Base-by-base conservation (phyloP, 92 coral and sea anemone genomes). In the Epizoanthus rinbou region DNA sequence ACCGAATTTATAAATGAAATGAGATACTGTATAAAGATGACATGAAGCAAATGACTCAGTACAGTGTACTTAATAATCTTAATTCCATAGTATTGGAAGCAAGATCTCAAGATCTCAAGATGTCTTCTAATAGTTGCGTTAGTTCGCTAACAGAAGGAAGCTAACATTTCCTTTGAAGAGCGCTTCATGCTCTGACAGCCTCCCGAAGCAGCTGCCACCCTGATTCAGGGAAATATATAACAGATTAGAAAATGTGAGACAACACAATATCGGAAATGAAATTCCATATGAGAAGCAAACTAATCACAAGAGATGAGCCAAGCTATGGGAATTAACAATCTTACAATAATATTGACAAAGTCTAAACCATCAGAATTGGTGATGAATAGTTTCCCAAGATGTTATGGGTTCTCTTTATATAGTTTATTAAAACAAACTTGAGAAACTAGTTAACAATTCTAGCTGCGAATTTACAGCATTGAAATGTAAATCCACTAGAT, bases 211-310 rank as follows among this genome's bases (percentile, higher is more conserved):
- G 54, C 54, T 50, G 54, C 54, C 54, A 3, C 54, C 13, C 54
- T 10, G 11, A 11, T 67, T 23, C 73, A 19, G 21, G 43, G 22
- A 6, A 67, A 67, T n/a, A n/a, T n/a, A n/a, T 35, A 67, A 67
- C 73, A 67, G 50, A 67, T 67, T 67, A 28, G n/a, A 18, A 18
- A 67, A 13, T 4, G 22, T 28, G 8, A 67, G 39, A 37, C n/a
- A 37, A 31, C 43, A 14, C 73, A 67, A 67, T 25, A 67, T 67
- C 47, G 73, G 73, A 67, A 67, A 33, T 67, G 73, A 67, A 67
- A 67, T 33, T 0, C 50, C 73, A 33, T 67, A 28, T 21, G 7
- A 19, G 73, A 67, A 33, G 6, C 21, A 11, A 37, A 15, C 43
- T 67, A 67, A 67, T 67, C 73, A 67, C 21, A 14, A 67, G 73